phyloP scores from a whole-genome alignment of 2,888 invertebrate genomes.

The Dendrolimus pini region DNA sequence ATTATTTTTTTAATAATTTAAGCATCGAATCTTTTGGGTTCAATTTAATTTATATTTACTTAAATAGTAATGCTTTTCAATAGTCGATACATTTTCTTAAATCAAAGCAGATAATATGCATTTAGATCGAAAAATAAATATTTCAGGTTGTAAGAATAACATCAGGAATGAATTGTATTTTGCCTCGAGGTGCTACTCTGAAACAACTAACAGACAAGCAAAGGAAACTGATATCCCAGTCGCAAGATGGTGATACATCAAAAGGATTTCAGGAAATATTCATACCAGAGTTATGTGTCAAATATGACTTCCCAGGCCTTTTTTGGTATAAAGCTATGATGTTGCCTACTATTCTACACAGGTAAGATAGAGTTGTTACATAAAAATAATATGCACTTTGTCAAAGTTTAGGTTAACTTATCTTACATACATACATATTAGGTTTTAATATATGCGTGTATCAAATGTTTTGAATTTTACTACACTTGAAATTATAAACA shows the following conservation, averaged over 20 bases:
- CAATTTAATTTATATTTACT: no score
- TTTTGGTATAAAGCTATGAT: constrained; percentile 91
- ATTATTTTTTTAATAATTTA: no score
- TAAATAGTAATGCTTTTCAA: no score
- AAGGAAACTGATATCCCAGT: constrained; percentile 35
- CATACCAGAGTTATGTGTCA: constrained; percentile 91
- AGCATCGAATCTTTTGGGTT: no score
- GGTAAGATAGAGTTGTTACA: constrained; percentile 52
- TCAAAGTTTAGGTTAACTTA: no score
- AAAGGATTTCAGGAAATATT: constrained; percentile 79
- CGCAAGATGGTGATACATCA: constrained; percentile 65
- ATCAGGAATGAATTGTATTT: constrained; percentile 58
- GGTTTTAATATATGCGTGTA: no score
- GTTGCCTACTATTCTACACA: constrained; percentile 90
- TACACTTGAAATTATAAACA: no score
- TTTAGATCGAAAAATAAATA: background rate
- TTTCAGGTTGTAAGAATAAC: constrained; percentile 58
- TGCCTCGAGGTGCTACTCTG: constrained; percentile 58
- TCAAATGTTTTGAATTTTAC: no score
- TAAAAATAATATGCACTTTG: no score
- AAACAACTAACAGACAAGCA: constrained; percentile 51
- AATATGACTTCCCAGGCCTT: constrained; percentile 81
- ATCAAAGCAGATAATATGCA: no score
- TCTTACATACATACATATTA: no score
- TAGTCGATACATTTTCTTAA: no score